Evolutionary conservation across 2,888 invertebrate genomes (phyloP).

Genomic region (Cephalotes varians): DNA sequence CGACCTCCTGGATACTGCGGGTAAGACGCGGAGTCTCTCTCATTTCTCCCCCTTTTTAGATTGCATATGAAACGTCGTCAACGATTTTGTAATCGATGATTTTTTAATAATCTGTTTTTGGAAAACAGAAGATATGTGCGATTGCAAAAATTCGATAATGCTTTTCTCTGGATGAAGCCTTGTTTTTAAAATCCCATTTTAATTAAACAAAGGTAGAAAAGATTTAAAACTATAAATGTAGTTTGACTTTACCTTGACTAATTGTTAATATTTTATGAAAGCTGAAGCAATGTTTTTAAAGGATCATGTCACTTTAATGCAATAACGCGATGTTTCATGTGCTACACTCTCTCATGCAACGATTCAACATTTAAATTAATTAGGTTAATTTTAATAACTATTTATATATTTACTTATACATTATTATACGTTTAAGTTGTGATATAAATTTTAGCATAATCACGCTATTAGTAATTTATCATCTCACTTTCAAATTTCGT

Average conservation of each 20-base stretch:
- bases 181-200: not conserved
- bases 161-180: not conserved
- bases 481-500: not conserved
- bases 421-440: not conserved
- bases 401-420: not conserved
- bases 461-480: not conserved
- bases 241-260: not conserved
- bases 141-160: not conserved
- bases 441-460: not conserved
- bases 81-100: too few species aligned
- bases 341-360: not conserved
- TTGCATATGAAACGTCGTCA: not conserved
- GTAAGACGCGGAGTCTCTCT: slow-evolving; percentile 65
- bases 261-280: not conserved
- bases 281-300: not conserved
- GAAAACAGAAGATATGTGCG: not conserved
- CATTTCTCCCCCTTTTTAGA: not conserved
- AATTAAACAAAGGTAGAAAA: not conserved
- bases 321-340: not conserved
- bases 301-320: not conserved
- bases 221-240: not conserved
- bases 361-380: not conserved
- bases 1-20: slow-evolving; percentile 84
- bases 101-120: not conserved
- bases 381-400: not conserved